Evolutionary conservation across 2,797 vertebrate species (phyloP).

Genomic region (Octomys mimax): DNA sequence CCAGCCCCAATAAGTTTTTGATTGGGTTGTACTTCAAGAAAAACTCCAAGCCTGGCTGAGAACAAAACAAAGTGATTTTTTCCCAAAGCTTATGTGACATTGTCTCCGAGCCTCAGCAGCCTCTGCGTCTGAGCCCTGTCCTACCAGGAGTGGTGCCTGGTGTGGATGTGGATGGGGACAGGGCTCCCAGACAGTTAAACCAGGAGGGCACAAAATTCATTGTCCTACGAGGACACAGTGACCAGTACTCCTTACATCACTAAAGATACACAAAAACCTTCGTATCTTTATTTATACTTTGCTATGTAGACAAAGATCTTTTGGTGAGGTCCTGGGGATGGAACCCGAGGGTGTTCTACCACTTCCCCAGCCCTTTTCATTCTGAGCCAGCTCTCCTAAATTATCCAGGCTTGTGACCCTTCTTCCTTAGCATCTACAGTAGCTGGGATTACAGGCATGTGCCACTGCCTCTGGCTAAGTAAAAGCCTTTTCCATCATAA

Average conservation of each 20-base stretch:
- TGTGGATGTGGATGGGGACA: not conserved
- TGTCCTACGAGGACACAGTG: not conserved
- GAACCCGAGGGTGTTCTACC: not conserved
- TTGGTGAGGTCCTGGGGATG: not conserved
- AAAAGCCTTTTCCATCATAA: not conserved
- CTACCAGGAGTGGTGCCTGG: not conserved
- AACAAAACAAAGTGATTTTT: not conserved
- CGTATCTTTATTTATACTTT: not conserved
- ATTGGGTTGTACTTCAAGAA: not conserved
- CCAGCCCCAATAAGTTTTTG: not conserved
- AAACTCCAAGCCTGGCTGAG: not conserved
- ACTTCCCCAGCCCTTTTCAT: not conserved
- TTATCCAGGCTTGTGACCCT: not conserved
- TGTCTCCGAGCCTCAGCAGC: not conserved
- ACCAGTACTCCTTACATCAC: not conserved
- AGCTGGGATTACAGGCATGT: not conserved
- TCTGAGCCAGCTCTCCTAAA: not conserved
- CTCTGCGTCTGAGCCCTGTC: not conserved
- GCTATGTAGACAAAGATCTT: not conserved
- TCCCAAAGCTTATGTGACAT: not conserved
- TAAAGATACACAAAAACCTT: not conserved
- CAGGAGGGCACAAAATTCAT: not conserved
- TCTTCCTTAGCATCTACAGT: not conserved
- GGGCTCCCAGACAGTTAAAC: not conserved
- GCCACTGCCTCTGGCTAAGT: not conserved